Evolutionary conservation across 2,888 invertebrate species (phyloP), one percentile per base, ranked within the genome.

Genomic region (Scaptomyza tumidula): DNA sequence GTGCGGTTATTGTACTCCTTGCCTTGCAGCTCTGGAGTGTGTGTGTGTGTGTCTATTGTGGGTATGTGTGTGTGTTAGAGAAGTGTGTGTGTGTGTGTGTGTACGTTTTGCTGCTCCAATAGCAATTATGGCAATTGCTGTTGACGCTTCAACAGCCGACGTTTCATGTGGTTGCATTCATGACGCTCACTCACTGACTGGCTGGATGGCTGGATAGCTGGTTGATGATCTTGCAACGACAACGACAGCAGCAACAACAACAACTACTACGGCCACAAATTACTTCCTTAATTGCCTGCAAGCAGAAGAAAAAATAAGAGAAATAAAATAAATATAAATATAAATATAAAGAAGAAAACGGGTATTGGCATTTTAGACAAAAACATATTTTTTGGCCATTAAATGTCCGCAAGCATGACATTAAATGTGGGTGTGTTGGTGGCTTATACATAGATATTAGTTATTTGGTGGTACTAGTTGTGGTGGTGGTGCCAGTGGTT

Each of bases 1-100:
- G 61, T 73, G 86, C 87, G 90, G 90, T 89, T 90, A 86, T 90
- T 89, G 86, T 89, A 82, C 90, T 86, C 79, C 83, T 73, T 73
- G 72, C 55, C 64, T 39, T 50, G 55, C 59, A 56, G 61, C 75
- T 50, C 59, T 60, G 64, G 66, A 54, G 59, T 73, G 66, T 62
- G 33, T 33, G 35, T 53, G 14, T 31, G 6, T 60, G 65, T 62
- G 31, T 67, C 55, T 39, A 6, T 31, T 31, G 9, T 31, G 31
- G 31, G 41, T 57, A 27, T 35, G 14, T 48, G 10, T 64, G 69
- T 60, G 37, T 68, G 58, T 24, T 13, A 11, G 9, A 9, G 31
- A 31, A 35, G 37, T 37, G 50, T 60, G 43, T 27, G 33, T 56
- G 43, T 27, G 33, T 56, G 16, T 41, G 48, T 55, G 64, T 67